Percentiles rank a stretch among this genome's conserved stretches.
These are phyloP conservation scores for Drosophila vallismaia DNA, from an alignment of 2,888 invertebrate species.

Conservation along the genomic window DNA sequence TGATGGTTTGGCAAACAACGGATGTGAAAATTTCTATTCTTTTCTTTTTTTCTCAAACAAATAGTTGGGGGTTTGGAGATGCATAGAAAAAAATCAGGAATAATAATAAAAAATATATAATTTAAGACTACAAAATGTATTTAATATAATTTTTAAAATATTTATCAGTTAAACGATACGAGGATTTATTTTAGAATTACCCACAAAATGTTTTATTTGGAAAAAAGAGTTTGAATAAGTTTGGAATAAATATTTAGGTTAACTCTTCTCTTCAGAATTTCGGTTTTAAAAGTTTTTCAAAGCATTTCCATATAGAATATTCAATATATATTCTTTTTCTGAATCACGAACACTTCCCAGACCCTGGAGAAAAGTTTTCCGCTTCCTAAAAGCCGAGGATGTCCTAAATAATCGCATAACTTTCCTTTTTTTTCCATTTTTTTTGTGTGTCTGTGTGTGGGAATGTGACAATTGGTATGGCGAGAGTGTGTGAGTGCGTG, in stretches of 20 bases:
- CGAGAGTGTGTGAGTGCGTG: conserved; percentile 3
- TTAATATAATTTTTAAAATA: too few species aligned
- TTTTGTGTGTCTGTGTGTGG: conserved; percentile 13
- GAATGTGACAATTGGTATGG: conserved; percentile 55
- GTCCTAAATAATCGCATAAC: conserved; percentile 56
- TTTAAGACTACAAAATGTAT: neutral
- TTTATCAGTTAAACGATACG: too few species aligned
- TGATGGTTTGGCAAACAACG: conserved; percentile 49
- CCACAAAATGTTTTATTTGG: too few species aligned
- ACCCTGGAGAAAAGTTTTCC: conserved; percentile 16
- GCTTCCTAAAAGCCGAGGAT: neutral
- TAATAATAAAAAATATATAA: neutral
- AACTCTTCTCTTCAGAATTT: too few species aligned
- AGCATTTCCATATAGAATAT: too few species aligned
- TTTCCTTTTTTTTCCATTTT: conserved; percentile 27
- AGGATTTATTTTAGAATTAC: too few species aligned
- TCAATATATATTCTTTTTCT: too few species aligned
- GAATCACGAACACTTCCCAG: neutral
- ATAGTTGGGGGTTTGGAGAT: conserved; percentile 1
- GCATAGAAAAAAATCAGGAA: neutral
- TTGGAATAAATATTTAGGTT: too few species aligned
- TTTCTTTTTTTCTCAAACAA: conserved; percentile 17
- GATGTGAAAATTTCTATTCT: conserved; percentile 37
- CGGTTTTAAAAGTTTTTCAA: too few species aligned
- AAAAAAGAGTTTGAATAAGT: too few species aligned